Conservation (phyloP, 92 coral and sea anemone species). For the Pocillopora grandis region DNA sequence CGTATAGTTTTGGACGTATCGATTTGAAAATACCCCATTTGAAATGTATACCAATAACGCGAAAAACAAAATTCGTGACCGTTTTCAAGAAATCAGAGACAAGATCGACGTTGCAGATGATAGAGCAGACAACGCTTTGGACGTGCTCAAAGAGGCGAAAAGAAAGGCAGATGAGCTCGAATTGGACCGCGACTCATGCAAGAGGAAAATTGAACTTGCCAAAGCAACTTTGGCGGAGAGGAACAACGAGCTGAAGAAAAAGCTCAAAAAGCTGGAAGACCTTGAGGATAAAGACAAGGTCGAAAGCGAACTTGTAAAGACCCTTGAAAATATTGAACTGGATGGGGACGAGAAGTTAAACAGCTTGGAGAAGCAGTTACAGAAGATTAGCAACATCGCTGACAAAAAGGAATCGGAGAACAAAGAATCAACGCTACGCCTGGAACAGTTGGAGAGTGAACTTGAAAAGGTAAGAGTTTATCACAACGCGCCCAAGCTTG, state of each 20-base stretch:
- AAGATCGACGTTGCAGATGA: slow-evolving; percentile 77
- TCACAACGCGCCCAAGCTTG: neutral
- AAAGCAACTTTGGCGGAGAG: slow-evolving; percentile 42
- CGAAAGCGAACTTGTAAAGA: slow-evolving; percentile 62
- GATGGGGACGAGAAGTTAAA: slow-evolving; percentile 77
- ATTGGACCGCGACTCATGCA: slow-evolving; percentile 60
- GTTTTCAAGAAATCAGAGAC: slow-evolving; percentile 69
- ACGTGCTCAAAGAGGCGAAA: slow-evolving; percentile 51
- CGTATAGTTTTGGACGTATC: neutral
- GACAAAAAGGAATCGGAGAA: slow-evolving; percentile 58
- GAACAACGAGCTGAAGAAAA: slow-evolving; percentile 35
- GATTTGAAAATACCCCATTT: neutral
- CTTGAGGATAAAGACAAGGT: slow-evolving; percentile 22
- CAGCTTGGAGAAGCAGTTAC: slow-evolving; percentile 61
- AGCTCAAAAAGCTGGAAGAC: slow-evolving; percentile 32
- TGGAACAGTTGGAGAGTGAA: slow-evolving; percentile 69
- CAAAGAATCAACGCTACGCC: slow-evolving; percentile 51
- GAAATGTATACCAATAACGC: neutral
- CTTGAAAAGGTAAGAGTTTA: slow-evolving; percentile 42
- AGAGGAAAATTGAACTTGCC: slow-evolving; percentile 54
- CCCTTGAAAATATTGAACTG: slow-evolving; percentile 66
- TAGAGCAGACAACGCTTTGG: slow-evolving; percentile 63
- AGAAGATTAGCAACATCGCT: slow-evolving; percentile 50
- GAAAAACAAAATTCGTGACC: slow-evolving; percentile 69
- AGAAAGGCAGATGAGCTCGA: slow-evolving; percentile 57